Conservation (phyloP, 2,888 invertebrate genomes). For the Camponotus fellah region DNA sequence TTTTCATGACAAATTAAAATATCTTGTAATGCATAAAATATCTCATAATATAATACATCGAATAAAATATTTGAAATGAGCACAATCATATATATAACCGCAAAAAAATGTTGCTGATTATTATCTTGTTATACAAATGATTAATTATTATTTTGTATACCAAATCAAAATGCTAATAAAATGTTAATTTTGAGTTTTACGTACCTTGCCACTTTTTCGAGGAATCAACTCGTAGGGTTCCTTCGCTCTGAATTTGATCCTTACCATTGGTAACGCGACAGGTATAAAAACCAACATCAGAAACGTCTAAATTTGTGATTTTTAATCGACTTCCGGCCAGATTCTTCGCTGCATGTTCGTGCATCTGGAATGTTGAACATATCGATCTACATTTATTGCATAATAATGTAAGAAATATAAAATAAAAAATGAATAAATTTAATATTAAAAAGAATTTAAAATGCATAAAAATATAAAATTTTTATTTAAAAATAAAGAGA, state of each 20-base stretch:
- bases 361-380: constrained; percentile 67
- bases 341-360: constrained; percentile 80
- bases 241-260: constrained; percentile 81
- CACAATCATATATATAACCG: background rate
- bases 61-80: background rate
- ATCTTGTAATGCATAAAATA: background rate
- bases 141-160: background rate
- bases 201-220: constrained; percentile 73
- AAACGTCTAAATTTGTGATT: constrained; percentile 78
- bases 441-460: background rate
- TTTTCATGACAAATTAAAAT: background rate
- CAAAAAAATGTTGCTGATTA: background rate
- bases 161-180: background rate
- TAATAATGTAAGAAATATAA: background rate
- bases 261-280: constrained; percentile 81
- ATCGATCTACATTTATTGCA: background rate
- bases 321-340: constrained; percentile 80
- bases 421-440: background rate
- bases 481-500: background rate
- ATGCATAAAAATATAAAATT: background rate
- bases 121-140: constrained; percentile 1
- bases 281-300: constrained; percentile 80
- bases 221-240: constrained; percentile 76
- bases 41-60: background rate
- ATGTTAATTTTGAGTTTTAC: constrained; percentile 50